These are phyloP conservation scores for Elanus axillaris DNA, from an alignment of 2,113 vertebrate genomes.

Conservation along the genomic window DNA sequence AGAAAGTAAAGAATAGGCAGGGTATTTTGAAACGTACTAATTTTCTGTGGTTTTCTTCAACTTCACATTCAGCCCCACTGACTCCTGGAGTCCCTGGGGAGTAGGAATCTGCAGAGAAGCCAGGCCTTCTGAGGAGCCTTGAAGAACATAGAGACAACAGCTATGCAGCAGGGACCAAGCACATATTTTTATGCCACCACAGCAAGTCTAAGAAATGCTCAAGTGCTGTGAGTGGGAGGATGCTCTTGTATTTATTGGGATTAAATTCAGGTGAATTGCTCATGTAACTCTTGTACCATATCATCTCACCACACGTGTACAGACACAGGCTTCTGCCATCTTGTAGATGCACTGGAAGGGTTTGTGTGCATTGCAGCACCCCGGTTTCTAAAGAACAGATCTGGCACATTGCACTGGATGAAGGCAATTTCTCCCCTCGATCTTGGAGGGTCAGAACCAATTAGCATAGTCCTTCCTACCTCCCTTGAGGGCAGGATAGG, in stretches of 20 bases:
- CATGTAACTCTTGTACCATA: fast-evolving
- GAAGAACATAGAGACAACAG: not conserved
- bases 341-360: not conserved
- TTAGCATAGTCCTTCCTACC: constrained; percentile 34
- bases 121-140: not conserved
- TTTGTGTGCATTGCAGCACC: fast-evolving
- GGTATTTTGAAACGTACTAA: not conserved
- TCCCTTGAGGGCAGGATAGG: constrained; percentile 2
- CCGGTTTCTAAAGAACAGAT: not conserved
- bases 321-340: not conserved
- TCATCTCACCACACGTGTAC: fast-evolving
- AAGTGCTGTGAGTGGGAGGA: not conserved
- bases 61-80: not conserved
- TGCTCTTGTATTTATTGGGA: not conserved
- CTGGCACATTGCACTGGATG: fast-evolving
- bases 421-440: not conserved
- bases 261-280: not conserved
- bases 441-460: constrained; percentile 32
- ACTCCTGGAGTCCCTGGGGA: not conserved
- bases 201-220: not conserved
- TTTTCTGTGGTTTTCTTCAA: not conserved
- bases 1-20: not conserved
- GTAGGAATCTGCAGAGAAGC: not conserved
- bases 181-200: not conserved
- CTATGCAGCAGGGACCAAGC: not conserved